Conservation (phyloP, 2,888 invertebrate genomes). For the Odontothrips loti region DNA sequence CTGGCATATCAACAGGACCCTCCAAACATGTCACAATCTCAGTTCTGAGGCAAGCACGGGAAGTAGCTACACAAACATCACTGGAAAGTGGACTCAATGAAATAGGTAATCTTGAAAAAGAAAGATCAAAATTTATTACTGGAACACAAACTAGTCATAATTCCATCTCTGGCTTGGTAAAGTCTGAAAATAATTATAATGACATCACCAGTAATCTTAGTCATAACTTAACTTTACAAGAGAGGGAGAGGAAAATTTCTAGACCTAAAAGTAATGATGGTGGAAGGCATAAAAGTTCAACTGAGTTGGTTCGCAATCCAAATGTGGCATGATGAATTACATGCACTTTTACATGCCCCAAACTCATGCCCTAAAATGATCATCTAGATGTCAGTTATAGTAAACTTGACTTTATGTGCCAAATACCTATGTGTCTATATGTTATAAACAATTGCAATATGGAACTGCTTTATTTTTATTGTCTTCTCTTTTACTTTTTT, state of each 20-base stretch:
- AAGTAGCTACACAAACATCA: constrained; percentile 47
- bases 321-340: not conserved
- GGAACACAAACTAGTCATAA: not conserved
- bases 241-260: not conserved
- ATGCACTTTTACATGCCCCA: no score
- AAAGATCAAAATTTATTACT: not conserved
- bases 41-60: constrained; percentile 40
- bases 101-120: not conserved
- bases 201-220: not conserved
- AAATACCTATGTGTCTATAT: no score
- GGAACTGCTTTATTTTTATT: no score
- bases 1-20: not conserved
- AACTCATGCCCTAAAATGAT: not conserved
- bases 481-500: no score
- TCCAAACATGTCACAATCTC: not conserved
- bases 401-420: not conserved
- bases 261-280: not conserved
- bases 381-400: not conserved
- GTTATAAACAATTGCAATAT: no score
- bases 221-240: not conserved
- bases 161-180: not conserved
- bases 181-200: not conserved
- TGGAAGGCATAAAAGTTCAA: not conserved
- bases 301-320: not conserved
- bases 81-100: constrained; percentile 39